These are phyloP conservation scores for Gymnoscopelus microlampas DNA, from an alignment of 2,797 vertebrate genomes.

Conservation along the genomic window DNA sequence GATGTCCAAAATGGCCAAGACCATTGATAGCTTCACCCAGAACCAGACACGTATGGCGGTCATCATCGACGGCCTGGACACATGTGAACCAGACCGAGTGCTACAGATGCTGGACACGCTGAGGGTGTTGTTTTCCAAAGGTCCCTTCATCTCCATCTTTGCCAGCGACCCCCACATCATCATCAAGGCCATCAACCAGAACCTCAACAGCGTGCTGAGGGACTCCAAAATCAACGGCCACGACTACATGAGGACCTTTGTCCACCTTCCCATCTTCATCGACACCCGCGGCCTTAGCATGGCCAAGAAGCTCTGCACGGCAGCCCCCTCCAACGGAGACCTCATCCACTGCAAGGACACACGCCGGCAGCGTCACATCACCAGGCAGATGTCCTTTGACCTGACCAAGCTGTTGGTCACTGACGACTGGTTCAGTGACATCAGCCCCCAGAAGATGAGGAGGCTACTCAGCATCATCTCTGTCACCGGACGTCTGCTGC, in stretches of 20 bases:
- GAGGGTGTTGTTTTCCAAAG: conserved; percentile 96
- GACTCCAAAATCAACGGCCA: conserved; percentile 99
- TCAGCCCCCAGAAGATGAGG: conserved; percentile 98
- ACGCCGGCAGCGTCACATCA: conserved; percentile 92
- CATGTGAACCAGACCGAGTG: conserved; percentile 97
- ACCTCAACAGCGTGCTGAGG: conserved; percentile 95
- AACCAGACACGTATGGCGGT: conserved; percentile 97
- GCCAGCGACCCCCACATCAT: conserved; percentile 99
- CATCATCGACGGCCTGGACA: conserved; percentile 96
- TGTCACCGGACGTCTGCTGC: conserved; percentile 93
- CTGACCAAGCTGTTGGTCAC: conserved; percentile 96
- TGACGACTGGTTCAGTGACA: conserved; percentile 99
- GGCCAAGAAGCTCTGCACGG: conserved; percentile 87
- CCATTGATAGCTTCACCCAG: conserved; percentile 97
- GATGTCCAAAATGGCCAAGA: conserved; percentile 98
- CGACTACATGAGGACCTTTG: conserved; percentile 98
- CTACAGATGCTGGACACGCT: conserved; percentile 99
- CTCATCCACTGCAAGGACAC: conserved; percentile 94
- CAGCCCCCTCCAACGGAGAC: conserved; percentile 60
- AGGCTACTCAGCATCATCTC: conserved; percentile 97
- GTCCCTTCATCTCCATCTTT: conserved; percentile 97
- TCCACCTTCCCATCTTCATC: conserved; percentile 96
- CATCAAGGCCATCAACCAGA: conserved; percentile 99
- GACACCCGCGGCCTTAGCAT: conserved; percentile 92
- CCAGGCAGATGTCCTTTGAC: conserved; percentile 98